These are phyloP conservation scores for Cydia amplana DNA, from an alignment of 1,140 invertebrate species.

Conservation along the genomic window DNA sequence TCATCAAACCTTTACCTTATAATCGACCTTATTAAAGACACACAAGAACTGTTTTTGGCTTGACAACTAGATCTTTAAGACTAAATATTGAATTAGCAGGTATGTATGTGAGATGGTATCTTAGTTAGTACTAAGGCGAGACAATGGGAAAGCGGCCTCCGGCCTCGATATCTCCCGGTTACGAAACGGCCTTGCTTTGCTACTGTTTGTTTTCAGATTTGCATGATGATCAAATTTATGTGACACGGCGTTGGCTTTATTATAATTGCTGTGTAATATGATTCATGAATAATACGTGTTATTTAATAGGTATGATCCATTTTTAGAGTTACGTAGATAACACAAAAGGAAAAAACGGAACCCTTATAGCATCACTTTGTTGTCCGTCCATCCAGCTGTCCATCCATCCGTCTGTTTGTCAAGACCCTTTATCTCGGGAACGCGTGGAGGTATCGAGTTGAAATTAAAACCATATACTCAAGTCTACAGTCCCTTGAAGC, in stretches of 20 bases:
- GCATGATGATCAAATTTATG: constrained; percentile 8
- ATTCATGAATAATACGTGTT: background rate
- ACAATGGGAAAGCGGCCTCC: constrained; percentile 26
- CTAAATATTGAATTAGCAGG: constrained; percentile 3
- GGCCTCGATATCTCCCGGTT: constrained; percentile 9
- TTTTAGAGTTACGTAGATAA: too few relatives aligned
- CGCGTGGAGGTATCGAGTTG: too few relatives aligned
- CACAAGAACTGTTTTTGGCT: background rate
- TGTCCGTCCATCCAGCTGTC: too few relatives aligned
- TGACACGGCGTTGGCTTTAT: background rate
- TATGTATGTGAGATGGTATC: constrained; percentile 22
- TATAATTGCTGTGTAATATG: constrained; percentile 3
- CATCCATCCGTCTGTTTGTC: too few relatives aligned
- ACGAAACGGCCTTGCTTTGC: background rate
- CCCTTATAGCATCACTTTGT: too few relatives aligned
- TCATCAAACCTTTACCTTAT: background rate
- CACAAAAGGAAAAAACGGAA: too few relatives aligned
- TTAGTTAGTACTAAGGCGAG: constrained; percentile 13
- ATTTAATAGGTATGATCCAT: background rate
- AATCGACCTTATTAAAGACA: background rate
- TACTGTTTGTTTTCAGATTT: constrained; percentile 10
- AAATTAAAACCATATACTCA: too few relatives aligned
- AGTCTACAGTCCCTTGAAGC: too few relatives aligned
- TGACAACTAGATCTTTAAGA: background rate
- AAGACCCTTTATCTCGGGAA: too few relatives aligned